phyloP scores from a whole-genome alignment of 2,888 invertebrate species.

The Ceraclea dissimilis region DNA sequence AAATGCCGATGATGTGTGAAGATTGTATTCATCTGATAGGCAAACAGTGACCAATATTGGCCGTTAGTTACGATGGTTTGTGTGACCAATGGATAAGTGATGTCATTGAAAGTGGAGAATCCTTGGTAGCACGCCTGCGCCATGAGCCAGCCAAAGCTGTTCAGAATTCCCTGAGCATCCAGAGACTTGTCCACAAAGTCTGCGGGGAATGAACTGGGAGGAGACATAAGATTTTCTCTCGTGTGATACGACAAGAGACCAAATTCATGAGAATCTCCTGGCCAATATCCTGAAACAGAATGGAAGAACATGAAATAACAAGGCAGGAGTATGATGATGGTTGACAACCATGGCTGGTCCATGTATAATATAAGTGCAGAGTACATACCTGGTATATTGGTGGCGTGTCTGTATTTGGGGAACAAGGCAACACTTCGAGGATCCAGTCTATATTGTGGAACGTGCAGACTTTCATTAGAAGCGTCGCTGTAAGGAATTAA shows the following conservation, averaged over 20 bases:
- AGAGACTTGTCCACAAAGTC: conserved; percentile 56
- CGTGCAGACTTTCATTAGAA: conserved; percentile 46
- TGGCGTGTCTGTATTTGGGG: conserved; percentile 53
- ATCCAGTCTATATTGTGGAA: conserved; percentile 52
- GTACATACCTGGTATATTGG: conserved; percentile 74
- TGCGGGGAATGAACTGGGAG: conserved; percentile 43
- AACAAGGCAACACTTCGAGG: conserved; percentile 56
- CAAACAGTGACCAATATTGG: conserved; percentile 73
- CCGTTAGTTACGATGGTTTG: conserved; percentile 90
- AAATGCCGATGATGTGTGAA: conserved; percentile 55
- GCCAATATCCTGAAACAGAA: conserved; percentile 64
- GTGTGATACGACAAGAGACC: conserved; percentile 69
- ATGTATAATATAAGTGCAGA: no score
- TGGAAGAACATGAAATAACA: no score
- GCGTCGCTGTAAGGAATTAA: conserved; percentile 51
- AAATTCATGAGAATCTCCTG: conserved; percentile 70
- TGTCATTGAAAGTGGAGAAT: conserved; percentile 82
- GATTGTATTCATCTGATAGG: conserved; percentile 88
- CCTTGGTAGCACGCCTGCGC: conserved; percentile 78
- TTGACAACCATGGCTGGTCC: no score
- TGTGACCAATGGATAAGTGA: conserved; percentile 84
- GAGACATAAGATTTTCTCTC: conserved; percentile 50
- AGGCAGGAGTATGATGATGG: no score
- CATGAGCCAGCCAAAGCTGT: conserved; percentile 73
- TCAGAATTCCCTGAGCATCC: conserved; percentile 66